Percentiles rank a stretch among this genome's conserved stretches.
Conservation (phyloP, 30 jellyfish, hydroid and myxozoan genomes). For the Cassiopea xamachana region DNA sequence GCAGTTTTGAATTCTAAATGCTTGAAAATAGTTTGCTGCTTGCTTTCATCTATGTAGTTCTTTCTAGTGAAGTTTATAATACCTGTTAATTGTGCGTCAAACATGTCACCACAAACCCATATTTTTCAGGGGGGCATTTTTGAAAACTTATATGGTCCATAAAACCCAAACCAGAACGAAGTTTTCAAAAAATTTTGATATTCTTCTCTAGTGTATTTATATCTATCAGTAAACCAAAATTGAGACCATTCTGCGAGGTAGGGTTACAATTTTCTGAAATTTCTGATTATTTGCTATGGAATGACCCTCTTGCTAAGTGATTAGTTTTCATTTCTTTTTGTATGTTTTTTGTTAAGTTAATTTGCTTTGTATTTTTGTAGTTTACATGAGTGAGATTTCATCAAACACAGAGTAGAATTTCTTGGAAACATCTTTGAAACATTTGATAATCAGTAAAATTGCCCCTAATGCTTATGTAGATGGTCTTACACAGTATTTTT, state of each 20-base stretch:
- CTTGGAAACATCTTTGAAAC: too few species aligned
- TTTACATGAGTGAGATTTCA: too few species aligned
- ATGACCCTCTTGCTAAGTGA: not conserved
- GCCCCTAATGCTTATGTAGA: too few species aligned
- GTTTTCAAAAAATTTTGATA: not conserved
- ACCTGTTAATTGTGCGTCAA: constrained; percentile 2
- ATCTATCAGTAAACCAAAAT: constrained; percentile 1
- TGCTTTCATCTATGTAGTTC: not conserved
- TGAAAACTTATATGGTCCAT: not conserved
- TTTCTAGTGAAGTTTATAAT: not conserved
- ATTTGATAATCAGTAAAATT: too few species aligned
- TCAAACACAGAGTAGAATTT: too few species aligned
- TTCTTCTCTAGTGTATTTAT: not conserved
- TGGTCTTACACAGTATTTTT: too few species aligned
- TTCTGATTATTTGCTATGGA: constrained; percentile 1
- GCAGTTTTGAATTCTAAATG: constrained; percentile 20
- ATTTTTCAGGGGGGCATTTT: constrained; percentile 6
- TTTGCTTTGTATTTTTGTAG: too few species aligned
- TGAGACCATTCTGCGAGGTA: constrained; percentile 23
- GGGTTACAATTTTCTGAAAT: not conserved
- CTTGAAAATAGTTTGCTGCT: constrained; percentile 32
- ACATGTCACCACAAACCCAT: not conserved
- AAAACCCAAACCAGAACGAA: constrained; percentile 11
- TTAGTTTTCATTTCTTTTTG: too few species aligned
- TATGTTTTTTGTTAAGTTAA: too few species aligned